phyloP scores from a whole-genome alignment of 2,797 vertebrate genomes.

The Pseudotriccus pelzelni region DNA sequence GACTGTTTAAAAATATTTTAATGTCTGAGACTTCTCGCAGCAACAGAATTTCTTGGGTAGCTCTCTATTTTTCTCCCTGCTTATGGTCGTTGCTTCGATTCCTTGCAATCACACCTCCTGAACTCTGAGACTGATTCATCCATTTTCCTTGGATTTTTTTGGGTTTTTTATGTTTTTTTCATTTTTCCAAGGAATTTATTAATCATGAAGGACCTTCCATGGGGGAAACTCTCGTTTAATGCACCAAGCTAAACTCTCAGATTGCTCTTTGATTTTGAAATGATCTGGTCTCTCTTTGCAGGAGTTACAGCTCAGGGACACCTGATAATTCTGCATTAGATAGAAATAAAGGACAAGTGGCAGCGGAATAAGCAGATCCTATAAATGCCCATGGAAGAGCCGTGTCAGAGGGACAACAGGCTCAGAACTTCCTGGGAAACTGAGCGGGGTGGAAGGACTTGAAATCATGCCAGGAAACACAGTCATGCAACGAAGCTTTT shows the following conservation, averaged over 20 bases:
- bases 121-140: neutral
- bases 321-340: neutral
- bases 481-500: neutral
- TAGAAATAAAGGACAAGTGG: rapidly evolving
- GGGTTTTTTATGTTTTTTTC: no score
- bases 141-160: neutral
- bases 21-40: neutral
- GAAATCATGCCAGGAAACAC: rapidly evolving
- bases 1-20: neutral
- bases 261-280: neutral
- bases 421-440: neutral
- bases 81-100: neutral
- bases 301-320: neutral
- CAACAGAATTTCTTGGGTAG: neutral
- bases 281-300: neutral
- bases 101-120: neutral
- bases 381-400: neutral
- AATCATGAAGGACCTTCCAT: neutral
- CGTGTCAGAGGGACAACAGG: rapidly evolving
- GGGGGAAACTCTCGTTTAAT: neutral
- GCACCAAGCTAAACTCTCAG: neutral
- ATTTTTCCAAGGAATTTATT: neutral
- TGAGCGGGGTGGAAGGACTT: neutral
- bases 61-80: neutral
- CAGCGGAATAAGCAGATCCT: neutral